phyloP scores from a whole-genome alignment of 1,140 invertebrate species.

The Homarus americanus region DNA sequence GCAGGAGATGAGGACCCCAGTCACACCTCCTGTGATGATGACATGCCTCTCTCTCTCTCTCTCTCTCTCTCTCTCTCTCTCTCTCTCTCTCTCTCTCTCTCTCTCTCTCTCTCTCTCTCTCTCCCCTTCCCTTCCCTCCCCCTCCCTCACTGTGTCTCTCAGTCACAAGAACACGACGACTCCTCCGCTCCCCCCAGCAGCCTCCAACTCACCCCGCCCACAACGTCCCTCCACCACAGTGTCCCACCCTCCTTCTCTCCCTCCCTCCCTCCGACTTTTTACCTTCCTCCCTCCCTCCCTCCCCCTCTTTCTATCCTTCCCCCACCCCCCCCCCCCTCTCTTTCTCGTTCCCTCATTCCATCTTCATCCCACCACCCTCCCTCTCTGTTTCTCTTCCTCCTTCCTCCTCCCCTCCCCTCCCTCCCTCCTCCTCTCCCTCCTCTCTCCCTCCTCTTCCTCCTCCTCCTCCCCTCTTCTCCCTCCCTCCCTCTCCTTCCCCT shows the following conservation, averaged over 20 bases:
- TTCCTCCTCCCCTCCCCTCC: background rate
- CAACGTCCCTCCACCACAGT: too few relatives aligned
- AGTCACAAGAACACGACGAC: background rate
- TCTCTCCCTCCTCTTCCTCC: background rate
- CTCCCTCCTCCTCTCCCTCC: background rate
- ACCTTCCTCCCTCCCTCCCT: background rate
- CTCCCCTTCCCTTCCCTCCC: background rate
- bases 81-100: slow-evolving; percentile 34
- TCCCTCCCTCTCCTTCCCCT: background rate
- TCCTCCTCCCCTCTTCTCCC: background rate
- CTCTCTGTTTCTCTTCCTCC: background rate
- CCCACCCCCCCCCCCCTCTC: slow-evolving; percentile 1
- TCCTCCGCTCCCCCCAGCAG: background rate
- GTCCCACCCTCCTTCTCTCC: background rate
- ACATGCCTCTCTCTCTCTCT: slow-evolving; percentile 7
- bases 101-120: slow-evolving; percentile 26
- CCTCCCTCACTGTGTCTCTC: background rate
- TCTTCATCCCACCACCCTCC: too few relatives aligned
- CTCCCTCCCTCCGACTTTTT: background rate
- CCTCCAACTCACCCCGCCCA: background rate
- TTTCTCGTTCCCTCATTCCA: background rate
- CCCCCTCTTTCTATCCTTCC: slow-evolving; percentile 11
- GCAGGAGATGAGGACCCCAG: too few relatives aligned
- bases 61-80: slow-evolving; percentile 25
- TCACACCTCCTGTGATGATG: too few relatives aligned